A percentile compares a stretch with the other conserved stretches of the same genome.
These are phyloP conservation scores for Botrylloides violaceus DNA, from an alignment of 23 tunicate species.

Conservation along the genomic window DNA sequence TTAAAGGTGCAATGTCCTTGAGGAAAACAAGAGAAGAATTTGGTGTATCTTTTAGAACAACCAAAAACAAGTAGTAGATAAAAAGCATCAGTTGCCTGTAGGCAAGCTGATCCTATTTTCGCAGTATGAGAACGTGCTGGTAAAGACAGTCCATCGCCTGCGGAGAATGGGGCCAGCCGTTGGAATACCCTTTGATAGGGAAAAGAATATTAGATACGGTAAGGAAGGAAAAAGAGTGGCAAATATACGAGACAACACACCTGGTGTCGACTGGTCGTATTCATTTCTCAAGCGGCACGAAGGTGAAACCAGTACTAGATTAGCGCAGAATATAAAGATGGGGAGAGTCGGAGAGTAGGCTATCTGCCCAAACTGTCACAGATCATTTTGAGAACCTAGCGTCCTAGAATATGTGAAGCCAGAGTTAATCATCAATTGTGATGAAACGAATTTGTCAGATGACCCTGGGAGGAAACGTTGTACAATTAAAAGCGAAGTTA, in stretches of 20 bases:
- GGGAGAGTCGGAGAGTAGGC: background rate
- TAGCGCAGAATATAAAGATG: background rate
- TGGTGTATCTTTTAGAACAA: no score
- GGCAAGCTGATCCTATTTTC: no score
- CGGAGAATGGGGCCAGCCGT: no score
- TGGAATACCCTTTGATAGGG: no score
- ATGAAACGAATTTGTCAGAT: constrained; percentile 30
- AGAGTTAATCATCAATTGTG: constrained; percentile 16
- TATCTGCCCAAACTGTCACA: background rate
- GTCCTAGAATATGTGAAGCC: constrained; percentile 1
- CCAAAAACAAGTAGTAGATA: no score
- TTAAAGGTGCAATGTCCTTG: no score
- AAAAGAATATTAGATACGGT: no score
- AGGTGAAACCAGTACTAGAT: background rate
- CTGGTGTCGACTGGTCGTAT: background rate
- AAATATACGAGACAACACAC: background rate
- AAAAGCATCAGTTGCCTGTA: no score
- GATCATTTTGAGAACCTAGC: background rate
- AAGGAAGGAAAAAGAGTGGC: background rate
- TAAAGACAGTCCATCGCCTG: no score
- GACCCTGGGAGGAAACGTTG: constrained; percentile 27
- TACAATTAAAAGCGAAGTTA: constrained; percentile 14
- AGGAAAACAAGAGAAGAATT: no score
- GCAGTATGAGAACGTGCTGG: no score
- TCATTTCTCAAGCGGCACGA: background rate